Conservation (phyloP, 2,113 vertebrate genomes). For the Emydocephalus ijimae region DNA sequence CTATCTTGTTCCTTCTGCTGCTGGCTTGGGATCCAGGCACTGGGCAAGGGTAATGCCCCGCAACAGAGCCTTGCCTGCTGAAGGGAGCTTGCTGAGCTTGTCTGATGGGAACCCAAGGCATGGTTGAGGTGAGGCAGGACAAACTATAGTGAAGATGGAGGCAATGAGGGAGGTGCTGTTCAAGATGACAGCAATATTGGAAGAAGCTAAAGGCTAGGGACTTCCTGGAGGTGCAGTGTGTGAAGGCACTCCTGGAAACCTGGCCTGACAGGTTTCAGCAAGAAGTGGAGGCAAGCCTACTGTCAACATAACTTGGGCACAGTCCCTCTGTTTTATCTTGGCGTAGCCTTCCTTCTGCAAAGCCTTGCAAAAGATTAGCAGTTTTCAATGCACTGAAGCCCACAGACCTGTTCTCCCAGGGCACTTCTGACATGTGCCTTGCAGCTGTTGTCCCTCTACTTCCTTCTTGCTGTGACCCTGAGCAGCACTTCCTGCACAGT, state of each 20-base stretch:
- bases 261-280: neutral
- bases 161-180: neutral
- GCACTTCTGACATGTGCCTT: neutral
- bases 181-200: neutral
- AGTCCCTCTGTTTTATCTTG: neutral
- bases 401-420: neutral
- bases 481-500: neutral
- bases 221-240: neutral
- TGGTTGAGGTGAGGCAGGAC: neutral
- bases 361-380: neutral
- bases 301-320: neutral
- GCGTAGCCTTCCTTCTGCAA: neutral
- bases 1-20: neutral
- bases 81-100: neutral
- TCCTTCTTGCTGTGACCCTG: neutral
- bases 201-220: neutral
- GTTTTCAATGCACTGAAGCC: neutral
- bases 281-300: neutral
- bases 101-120: neutral
- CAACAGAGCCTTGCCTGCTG: neutral
- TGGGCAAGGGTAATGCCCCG: neutral
- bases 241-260: neutral
- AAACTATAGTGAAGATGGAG: neutral
- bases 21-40: neutral
- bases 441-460: neutral